A percentile compares a stretch with the other conserved stretches of the same genome.
phyloP scores from a whole-genome alignment of 1,140 invertebrate species.

The Cryptotermes secundus region DNA sequence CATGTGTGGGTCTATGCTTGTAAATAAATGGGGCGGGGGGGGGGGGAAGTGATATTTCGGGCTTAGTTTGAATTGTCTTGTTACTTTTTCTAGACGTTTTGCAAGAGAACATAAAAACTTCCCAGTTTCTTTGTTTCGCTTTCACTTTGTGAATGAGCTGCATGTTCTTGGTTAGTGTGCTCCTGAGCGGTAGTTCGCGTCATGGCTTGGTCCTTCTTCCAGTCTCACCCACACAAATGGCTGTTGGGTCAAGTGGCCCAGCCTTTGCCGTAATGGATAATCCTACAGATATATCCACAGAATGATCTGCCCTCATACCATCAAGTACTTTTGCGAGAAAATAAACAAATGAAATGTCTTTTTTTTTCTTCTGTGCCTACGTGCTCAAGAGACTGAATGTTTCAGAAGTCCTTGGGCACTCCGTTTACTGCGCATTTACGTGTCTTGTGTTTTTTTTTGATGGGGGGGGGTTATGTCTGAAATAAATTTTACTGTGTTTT shows the following conservation, averaged over 20 bases:
- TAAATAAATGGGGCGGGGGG: too few relatives aligned
- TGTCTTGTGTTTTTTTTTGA: background rate
- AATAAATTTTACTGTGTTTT: slow-evolving; percentile 10
- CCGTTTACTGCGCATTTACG: background rate
- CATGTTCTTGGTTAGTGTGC: background rate
- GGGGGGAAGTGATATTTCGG: too few relatives aligned
- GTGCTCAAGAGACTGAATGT: background rate
- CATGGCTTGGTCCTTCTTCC: background rate
- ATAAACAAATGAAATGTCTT: slow-evolving; percentile 1
- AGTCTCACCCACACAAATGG: background rate
- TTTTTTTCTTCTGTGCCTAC: background rate
- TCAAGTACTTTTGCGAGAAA: slow-evolving; percentile 10
- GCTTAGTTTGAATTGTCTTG: background rate
- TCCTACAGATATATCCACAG: background rate
- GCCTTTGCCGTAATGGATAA: background rate
- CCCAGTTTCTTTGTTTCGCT: background rate
- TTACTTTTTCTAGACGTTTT: background rate
- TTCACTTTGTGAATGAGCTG: background rate
- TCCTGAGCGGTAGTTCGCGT: background rate
- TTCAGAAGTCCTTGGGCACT: background rate
- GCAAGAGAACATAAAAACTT: background rate
- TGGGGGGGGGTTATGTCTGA: background rate
- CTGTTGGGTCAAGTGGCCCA: background rate
- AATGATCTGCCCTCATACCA: background rate
- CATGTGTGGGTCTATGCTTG: too few relatives aligned